A percentile compares a stretch with the other conserved stretches of the same genome.
phyloP scores from a whole-genome alignment of 1,140 invertebrate genomes.

The Halictus rubicundus region DNA sequence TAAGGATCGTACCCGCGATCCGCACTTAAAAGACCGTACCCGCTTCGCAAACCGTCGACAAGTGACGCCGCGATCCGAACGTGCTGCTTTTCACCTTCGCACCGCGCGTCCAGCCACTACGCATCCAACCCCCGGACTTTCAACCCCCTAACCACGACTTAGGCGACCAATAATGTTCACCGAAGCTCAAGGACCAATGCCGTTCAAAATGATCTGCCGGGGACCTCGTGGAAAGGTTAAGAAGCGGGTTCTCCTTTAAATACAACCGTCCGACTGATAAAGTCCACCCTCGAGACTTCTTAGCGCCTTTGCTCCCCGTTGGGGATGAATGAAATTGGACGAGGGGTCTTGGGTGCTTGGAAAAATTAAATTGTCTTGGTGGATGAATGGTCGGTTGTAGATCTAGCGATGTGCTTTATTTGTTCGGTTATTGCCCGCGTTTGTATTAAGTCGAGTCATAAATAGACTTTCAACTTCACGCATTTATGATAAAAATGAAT shows the following conservation, averaged over 20 bases:
- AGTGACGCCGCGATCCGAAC: constrained; percentile 54
- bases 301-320: too few species aligned
- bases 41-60: constrained; percentile 54
- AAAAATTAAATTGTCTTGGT: background rate
- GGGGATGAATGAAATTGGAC: too few species aligned
- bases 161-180: constrained; percentile 35
- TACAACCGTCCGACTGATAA: background rate
- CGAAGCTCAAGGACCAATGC: constrained; percentile 7
- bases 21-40: constrained; percentile 33
- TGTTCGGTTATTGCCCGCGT: too few species aligned
- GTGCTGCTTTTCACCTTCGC: constrained; percentile 41
- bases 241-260: background rate
- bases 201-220: background rate
- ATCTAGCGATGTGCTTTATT: too few species aligned
- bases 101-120: constrained; percentile 59
- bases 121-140: constrained; percentile 59
- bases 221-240: too few species aligned
- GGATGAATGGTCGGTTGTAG: too few species aligned
- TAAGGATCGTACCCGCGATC: too few species aligned
- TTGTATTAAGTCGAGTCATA: too few species aligned
- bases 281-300: background rate
- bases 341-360: too few species aligned
- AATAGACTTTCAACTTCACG: too few species aligned
- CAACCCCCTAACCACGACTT: constrained; percentile 19
- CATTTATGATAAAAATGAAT: too few species aligned